Percentiles rank a stretch among this genome's conserved stretches.
Conservation (phyloP, 2,797 vertebrate species). For the Girardinus metallicus region DNA sequence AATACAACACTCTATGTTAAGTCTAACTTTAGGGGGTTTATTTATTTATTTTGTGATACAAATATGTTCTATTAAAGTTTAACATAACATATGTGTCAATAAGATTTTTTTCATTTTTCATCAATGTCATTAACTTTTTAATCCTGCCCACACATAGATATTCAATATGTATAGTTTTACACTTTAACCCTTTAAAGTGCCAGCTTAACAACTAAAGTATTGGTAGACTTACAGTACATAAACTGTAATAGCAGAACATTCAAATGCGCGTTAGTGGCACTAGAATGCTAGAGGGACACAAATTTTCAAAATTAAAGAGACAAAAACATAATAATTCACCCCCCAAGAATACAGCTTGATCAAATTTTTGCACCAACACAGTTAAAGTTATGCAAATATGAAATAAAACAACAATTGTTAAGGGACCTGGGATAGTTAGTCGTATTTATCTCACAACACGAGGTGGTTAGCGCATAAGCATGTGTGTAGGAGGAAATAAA, state of each 20-base stretch:
- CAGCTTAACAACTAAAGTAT: not conserved
- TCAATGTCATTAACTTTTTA: not conserved
- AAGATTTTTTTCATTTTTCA: not conserved
- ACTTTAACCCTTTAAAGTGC: not conserved
- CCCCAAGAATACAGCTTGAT: not conserved
- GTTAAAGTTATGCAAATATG: not conserved
- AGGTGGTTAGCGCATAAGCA: constrained; percentile 5
- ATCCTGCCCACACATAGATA: not conserved
- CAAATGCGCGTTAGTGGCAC: no score
- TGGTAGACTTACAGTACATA: not conserved
- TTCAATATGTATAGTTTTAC: not conserved
- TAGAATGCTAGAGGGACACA: not conserved
- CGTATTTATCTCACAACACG: not conserved
- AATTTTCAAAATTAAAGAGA: not conserved
- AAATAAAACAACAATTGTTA: not conserved
- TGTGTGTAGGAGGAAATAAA: constrained; percentile 6
- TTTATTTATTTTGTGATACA: not conserved
- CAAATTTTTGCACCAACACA: not conserved
- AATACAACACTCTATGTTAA: not conserved
- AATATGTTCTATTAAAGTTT: not conserved
- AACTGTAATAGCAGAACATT: not conserved
- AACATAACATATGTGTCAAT: not conserved
- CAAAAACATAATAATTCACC: not conserved
- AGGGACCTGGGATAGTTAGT: not conserved
- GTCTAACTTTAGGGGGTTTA: not conserved